These are phyloP conservation scores for Pollenia labialis DNA, from an alignment of 2,888 invertebrate species.

Conservation along the genomic window DNA sequence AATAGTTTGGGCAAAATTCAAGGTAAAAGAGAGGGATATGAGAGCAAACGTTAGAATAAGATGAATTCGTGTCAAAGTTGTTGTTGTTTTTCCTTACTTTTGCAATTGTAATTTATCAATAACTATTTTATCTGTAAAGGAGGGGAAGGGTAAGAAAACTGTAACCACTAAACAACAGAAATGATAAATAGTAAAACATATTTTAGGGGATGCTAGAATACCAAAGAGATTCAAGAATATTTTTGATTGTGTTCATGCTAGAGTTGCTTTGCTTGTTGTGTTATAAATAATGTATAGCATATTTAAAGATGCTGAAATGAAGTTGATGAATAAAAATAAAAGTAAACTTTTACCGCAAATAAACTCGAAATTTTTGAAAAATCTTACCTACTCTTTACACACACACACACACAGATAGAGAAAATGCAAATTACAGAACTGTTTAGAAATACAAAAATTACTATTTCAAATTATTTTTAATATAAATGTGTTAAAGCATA, in stretches of 20 bases:
- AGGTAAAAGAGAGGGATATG: not conserved
- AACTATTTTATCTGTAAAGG: not conserved
- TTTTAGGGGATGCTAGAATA: slow-evolving; percentile 17
- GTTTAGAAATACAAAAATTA: not conserved
- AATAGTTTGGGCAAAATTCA: too few species aligned
- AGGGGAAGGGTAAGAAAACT: not conserved
- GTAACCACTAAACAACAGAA: not conserved
- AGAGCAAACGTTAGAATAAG: not conserved
- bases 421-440: too few species aligned
- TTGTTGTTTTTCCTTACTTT: not conserved
- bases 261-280: not conserved
- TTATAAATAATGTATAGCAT: slow-evolving; percentile 47
- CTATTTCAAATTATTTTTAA: not conserved
- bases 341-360: not conserved
- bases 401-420: too few species aligned
- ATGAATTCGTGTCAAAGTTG: not conserved
- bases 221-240: not conserved
- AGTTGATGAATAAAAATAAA: slow-evolving; percentile 42
- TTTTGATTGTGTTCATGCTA: too few species aligned
- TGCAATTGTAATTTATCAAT: slow-evolving; percentile 51
- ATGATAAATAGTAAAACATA: slow-evolving; percentile 42
- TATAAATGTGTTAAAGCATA: not conserved
- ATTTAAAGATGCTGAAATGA: slow-evolving; percentile 42
- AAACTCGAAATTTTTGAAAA: not conserved
- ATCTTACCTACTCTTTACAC: not conserved